Evolutionary conservation across 2,797 vertebrate species (phyloP).

Genomic region (Manis crassicaudata): DNA sequence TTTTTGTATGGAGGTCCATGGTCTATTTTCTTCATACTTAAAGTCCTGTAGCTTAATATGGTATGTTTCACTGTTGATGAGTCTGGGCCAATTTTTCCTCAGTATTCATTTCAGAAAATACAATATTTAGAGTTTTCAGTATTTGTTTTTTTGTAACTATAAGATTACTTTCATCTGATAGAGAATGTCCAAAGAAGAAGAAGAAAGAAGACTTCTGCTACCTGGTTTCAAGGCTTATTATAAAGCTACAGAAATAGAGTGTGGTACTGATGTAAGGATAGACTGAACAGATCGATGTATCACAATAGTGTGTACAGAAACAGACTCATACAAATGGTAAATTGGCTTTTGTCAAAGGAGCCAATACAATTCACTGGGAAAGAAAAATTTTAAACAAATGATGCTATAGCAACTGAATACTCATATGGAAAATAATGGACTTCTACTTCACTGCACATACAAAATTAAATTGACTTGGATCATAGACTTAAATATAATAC

Average conservation of each 20-base stretch:
- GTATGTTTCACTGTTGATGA: not conserved
- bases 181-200: not conserved
- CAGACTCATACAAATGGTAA: not conserved
- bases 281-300: not conserved
- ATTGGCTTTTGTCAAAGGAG: not conserved
- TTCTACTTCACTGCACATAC: not conserved
- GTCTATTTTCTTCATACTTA: not conserved
- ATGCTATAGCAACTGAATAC: not conserved
- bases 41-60: not conserved
- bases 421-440: not conserved
- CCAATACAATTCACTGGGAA: not conserved
- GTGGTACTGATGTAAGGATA: not conserved
- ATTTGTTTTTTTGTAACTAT: not conserved
- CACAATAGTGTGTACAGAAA: not conserved
- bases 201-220: not conserved
- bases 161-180: not conserved
- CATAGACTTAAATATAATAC: not conserved
- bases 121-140: not conserved
- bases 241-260: not conserved
- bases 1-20: not conserved
- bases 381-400: not conserved
- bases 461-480: not conserved
- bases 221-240: not conserved
- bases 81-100: not conserved
- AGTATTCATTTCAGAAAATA: not conserved